These are phyloP conservation scores for Tridacna gigas DNA, from an alignment of 2,888 invertebrate species.

Conservation along the genomic window DNA sequence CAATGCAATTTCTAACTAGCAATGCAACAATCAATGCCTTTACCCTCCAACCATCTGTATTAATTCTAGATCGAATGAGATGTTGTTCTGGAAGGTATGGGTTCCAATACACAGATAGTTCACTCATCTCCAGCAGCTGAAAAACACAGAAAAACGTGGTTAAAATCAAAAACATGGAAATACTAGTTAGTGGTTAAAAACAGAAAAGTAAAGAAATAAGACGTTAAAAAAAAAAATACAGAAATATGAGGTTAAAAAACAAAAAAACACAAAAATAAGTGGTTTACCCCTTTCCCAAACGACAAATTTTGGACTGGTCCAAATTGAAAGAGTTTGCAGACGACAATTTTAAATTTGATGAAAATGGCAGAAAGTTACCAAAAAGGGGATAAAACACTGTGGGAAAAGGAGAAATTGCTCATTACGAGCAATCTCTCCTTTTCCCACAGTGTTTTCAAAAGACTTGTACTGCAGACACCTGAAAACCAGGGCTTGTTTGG, in stretches of 20 bases:
- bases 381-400: not conserved
- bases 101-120: slow-evolving; percentile 92
- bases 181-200: no score
- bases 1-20: no score
- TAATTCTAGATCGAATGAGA: slow-evolving; percentile 81
- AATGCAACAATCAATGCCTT: not conserved
- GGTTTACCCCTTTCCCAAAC: no score
- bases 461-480: not conserved
- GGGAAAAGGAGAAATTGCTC: not conserved
- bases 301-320: no score
- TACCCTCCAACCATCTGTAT: slow-evolving; percentile 87
- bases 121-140: slow-evolving; percentile 90
- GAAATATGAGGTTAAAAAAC: no score
- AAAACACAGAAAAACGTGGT: not conserved
- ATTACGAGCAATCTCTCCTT: not conserved
- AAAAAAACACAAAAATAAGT: no score
- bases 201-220: no score
- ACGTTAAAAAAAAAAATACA: no score
- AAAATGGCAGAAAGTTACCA: not conserved
- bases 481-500: no score
- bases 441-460: not conserved
- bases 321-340: not conserved
- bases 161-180: no score
- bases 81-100: slow-evolving; percentile 85
- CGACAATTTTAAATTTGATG: not conserved